Evolutionary conservation across 92 coral and sea anemone species (phyloP).

Genomic region (Montipora capitata): DNA sequence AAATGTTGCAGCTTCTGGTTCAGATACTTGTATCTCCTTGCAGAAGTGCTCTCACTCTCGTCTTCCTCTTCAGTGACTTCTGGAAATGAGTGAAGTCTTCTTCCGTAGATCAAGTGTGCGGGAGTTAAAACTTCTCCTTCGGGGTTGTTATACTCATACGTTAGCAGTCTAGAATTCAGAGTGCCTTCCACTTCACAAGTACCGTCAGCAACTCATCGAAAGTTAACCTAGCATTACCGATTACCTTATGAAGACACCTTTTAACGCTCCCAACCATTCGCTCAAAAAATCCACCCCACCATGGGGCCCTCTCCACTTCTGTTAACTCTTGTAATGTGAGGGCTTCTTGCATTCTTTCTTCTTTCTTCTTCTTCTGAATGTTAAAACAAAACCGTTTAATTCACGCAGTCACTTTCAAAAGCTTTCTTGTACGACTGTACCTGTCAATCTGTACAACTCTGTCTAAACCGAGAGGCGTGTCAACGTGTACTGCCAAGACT

Average conservation of each 20-base stretch:
- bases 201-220: constrained; percentile 8
- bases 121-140: background rate
- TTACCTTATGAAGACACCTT: background rate
- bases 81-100: constrained; percentile 4
- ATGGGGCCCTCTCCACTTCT: constrained; percentile 21
- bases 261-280: background rate
- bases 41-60: constrained; percentile 4
- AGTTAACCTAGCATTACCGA: background rate
- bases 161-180: constrained; percentile 11
- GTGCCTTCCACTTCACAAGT: constrained; percentile 12
- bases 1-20: constrained; percentile 6
- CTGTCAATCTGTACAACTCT: constrained; percentile 2
- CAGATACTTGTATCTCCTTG: constrained; percentile 21
- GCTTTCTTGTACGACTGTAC: background rate
- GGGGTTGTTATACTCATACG: background rate
- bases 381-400: constrained; percentile 1
- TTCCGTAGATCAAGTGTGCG: background rate
- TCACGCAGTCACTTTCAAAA: background rate
- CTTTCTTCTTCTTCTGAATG: constrained; percentile 3
- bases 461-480: background rate
- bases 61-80: constrained; percentile 7
- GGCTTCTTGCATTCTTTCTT: constrained; percentile 7
- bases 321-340: constrained; percentile 33
- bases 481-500: background rate
- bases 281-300: background rate